A percentile compares a stretch with the other conserved stretches of the same genome.
These are phyloP conservation scores for Archips xylosteana DNA, from an alignment of 2,888 invertebrate genomes.

Conservation along the genomic window DNA sequence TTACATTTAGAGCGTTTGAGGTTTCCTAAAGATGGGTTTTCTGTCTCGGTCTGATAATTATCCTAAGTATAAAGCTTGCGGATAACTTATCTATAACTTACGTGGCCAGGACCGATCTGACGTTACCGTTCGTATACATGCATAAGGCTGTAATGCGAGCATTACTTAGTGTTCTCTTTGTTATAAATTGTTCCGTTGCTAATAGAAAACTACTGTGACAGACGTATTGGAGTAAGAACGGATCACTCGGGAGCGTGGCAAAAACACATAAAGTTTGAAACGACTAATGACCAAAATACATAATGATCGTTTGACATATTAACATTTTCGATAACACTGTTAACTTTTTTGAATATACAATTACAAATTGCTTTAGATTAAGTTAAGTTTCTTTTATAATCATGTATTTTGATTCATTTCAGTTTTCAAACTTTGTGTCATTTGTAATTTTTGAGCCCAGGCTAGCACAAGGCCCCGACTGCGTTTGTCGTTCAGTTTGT, in stretches of 20 bases:
- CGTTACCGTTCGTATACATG: constrained; percentile 88
- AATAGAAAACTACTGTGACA: constrained; percentile 8
- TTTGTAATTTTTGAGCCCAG: too few species aligned
- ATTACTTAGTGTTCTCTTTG: constrained; percentile 73
- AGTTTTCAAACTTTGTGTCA: too few species aligned
- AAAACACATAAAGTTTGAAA: too few species aligned
- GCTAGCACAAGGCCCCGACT: too few species aligned
- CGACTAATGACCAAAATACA: too few species aligned
- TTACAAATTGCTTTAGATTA: too few species aligned
- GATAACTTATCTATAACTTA: constrained; percentile 66
- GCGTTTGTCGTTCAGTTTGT: too few species aligned
- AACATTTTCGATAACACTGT: too few species aligned
- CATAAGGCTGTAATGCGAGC: constrained; percentile 87
- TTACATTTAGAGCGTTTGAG: neutral
- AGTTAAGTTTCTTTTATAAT: too few species aligned
- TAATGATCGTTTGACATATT: too few species aligned
- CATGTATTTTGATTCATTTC: too few species aligned
- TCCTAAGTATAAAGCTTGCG: constrained; percentile 81
- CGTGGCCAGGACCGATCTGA: constrained; percentile 74
- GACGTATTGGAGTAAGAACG: neutral
- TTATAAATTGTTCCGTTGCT: constrained; percentile 43
- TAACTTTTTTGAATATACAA: too few species aligned
- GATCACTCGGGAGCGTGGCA: neutral
- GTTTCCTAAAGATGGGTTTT: constrained; percentile 20
- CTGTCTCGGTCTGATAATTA: constrained; percentile 60